Evolutionary conservation across 1,140 invertebrate species (phyloP), one percentile per base, ranked within the genome.

Genomic region (Pseudomyrmex concolor): DNA sequence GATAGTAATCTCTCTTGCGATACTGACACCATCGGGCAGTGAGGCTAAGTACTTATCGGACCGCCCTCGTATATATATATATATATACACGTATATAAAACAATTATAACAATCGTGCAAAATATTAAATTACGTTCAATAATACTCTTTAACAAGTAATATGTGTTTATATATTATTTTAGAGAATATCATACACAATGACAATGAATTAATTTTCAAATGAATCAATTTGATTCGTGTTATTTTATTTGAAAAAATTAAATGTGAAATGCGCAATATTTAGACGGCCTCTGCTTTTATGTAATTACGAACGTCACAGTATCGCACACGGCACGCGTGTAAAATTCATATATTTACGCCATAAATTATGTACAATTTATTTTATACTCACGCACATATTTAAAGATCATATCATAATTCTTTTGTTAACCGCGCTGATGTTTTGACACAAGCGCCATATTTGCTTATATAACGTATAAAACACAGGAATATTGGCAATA

Each of bases 401-500:
- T 8, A 9, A 55, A 13, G 4, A 48, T 64, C 25, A 15, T 12
- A 45, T 57, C 51, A 13, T 25, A 66, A 51, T 17, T 55, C 4
- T 17, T 19, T 77, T 48, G n/a, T 34, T 68, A 43, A 19, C 63
- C 34, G 10, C 60, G 19, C 17, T 7, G 19, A 66, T 55, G 13
- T 55, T 68, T 68, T 54, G 50, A 25, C 15, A 8, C 57, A 57
- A 70, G 48, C 54, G 12, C 19, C 9, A 13, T 57, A 70, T 57
- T 59, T n/a, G 76, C n/a, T 76, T 77, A 68, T n/a, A 19, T 78
- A 48, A 45, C 12, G 45, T 22, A 70, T 17, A 34, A 80, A 80
- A 59, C 66, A 71, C 7, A 12, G 15, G 13, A 19, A 60, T 59
- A 59, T 60, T 13, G 54, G 2, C 54, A 51, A n/a, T 57, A 13